Evolutionary conservation across 2,113 vertebrate genomes (phyloP), one percentile per base, ranked within the genome.

Genomic region (Ictidomys tridecemlineatus): DNA sequence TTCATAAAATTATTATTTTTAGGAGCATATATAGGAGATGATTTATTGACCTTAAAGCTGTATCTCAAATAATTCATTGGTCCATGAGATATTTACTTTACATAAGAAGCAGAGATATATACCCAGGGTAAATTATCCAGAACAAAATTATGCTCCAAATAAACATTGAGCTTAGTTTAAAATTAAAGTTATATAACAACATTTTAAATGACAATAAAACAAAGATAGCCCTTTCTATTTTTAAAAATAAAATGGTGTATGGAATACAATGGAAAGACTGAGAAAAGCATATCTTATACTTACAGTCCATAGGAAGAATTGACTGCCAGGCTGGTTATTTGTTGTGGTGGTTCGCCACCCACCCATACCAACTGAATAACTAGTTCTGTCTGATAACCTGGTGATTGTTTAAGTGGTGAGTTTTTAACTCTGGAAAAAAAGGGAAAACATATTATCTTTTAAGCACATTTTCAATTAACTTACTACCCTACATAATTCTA

Each of bases 321-420:
- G 93, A 99, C 96, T 8, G 99, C 99, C 98, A 99, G 98, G 97
- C 99, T 99, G 91, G 99, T 99, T 98, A 99, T 99, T 95, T 99
- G 99, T 37, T 99, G 99, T 83, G 99, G 99, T 90, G 99, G 99
- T 97, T 99, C 99, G 97, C 99, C 99, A 70, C 99, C 99, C 96
- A 99, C 99, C 99, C 99, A 99, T 87, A 99, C 99, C 94, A 99
- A 98, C 98, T 99, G 99, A 97, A 99, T 99, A 97, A 99, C 99
- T 48, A 99, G 98, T 86, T 99, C 99, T 87, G 99, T 99, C 98
- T 99, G 99, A 98, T 99, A 99, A 72, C 99, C 99, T 16, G 99
- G 98, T 97, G 99, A 99, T 98, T 99, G 99, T 97, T 99, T 99
- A 95, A 99, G 99, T 96, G 99, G 99, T 97, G 99, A 99, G 97